Percentiles rank a stretch among this genome's conserved stretches.
phyloP scores from a whole-genome alignment of 1,140 invertebrate genomes.

The Tetragonula clypearis region DNA sequence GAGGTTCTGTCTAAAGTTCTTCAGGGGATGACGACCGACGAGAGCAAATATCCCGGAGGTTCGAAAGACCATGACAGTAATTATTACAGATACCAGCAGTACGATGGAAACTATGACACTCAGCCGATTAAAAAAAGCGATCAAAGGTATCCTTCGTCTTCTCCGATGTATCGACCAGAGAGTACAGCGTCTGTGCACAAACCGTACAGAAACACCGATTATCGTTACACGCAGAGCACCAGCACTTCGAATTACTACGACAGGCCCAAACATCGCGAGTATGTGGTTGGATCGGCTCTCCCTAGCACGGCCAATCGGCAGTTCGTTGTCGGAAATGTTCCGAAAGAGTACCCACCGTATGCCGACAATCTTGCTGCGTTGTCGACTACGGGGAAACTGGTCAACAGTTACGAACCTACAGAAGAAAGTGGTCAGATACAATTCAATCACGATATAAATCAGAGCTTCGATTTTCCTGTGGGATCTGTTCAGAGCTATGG shows the following conservation, averaged over 20 bases:
- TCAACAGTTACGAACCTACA: constrained; percentile 6
- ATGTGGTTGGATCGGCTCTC: constrained; percentile 45
- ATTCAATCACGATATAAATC: constrained; percentile 58
- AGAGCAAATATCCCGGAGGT: constrained; percentile 61
- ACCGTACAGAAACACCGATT: constrained; percentile 75
- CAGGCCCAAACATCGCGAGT: constrained; percentile 61
- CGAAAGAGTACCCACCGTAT: constrained; percentile 73
- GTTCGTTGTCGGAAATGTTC: constrained; percentile 78
- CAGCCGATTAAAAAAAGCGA: constrained; percentile 66
- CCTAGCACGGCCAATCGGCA: constrained; percentile 70
- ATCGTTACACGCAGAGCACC: constrained; percentile 70
- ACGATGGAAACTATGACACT: constrained; percentile 61
- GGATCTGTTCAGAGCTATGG: constrained; percentile 51
- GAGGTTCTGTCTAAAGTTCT: constrained; percentile 88
- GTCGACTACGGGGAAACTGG: constrained; percentile 19
- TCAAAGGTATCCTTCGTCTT: constrained; percentile 53
- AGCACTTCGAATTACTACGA: constrained; percentile 74
- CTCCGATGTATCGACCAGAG: constrained; percentile 70
- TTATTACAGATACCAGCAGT: constrained; percentile 73
- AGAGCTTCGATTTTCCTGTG: constrained; percentile 65
- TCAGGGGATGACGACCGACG: constrained; percentile 85
- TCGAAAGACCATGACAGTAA: constrained; percentile 67
- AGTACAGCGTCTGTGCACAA: constrained; percentile 66
- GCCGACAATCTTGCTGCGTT: constrained; percentile 41
- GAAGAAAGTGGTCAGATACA: constrained; percentile 47